Conservation (phyloP, 2,888 invertebrate species). For the Dicranocentrus wangi region DNA sequence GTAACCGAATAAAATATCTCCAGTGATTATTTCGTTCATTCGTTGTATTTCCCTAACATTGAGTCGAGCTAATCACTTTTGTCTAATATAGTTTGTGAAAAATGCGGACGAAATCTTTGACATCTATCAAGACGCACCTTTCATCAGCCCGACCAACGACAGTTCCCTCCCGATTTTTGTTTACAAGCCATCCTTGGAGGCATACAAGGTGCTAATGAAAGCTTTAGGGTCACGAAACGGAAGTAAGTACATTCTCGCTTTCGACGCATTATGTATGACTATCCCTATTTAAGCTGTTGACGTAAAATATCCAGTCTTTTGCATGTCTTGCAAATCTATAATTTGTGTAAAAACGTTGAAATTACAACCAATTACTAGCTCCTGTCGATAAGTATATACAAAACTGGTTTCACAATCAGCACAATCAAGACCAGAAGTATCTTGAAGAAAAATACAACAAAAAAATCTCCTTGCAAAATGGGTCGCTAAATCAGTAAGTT, state of each 20-base stretch:
- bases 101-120: slow-evolving; percentile 53
- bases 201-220: slow-evolving; percentile 45
- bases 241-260: too few relatives aligned
- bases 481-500: slow-evolving; percentile 20
- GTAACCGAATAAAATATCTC: too few relatives aligned
- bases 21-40: background rate
- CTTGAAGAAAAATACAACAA: slow-evolving; percentile 42
- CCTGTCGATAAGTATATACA: slow-evolving; percentile 37
- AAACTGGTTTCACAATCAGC: slow-evolving; percentile 52
- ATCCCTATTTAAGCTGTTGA: too few relatives aligned
- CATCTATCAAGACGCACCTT: slow-evolving; percentile 7
- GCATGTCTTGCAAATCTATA: too few relatives aligned
- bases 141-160: slow-evolving; percentile 40
- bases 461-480: slow-evolving; percentile 19
- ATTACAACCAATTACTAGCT: slow-evolving; percentile 23
- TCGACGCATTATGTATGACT: too few relatives aligned
- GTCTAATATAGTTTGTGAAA: slow-evolving; percentile 40
- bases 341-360: too few relatives aligned
- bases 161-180: slow-evolving; percentile 27
- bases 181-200: slow-evolving; percentile 42
- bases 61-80: too few relatives aligned
- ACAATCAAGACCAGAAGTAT: slow-evolving; percentile 4
- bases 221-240: slow-evolving; percentile 48
- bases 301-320: too few relatives aligned
- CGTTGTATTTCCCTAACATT: too few relatives aligned